A percentile compares a stretch with the other conserved stretches of the same genome.
These are phyloP conservation scores for Caenorhabditis sp. DNA, from an alignment of 2,888 invertebrate genomes.

Conservation along the genomic window DNA sequence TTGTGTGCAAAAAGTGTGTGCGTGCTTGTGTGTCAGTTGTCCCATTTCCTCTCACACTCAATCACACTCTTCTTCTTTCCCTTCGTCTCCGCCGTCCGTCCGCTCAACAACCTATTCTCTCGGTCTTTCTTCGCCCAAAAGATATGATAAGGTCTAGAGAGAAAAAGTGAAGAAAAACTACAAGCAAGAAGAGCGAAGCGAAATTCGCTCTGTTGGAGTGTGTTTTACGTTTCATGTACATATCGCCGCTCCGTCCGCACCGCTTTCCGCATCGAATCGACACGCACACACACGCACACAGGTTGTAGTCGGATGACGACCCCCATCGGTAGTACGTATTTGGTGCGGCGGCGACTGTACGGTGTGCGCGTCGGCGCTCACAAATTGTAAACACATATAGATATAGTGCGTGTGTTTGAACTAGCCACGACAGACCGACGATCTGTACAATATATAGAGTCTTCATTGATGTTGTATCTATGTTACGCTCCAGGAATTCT, in stretches of 20 bases:
- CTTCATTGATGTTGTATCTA: no score
- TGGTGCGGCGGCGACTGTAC: conserved; percentile 23
- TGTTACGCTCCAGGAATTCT: no score
- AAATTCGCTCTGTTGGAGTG: no score
- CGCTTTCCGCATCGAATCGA: conserved; percentile 5
- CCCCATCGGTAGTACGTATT: conserved; percentile 21
- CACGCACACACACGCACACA: conserved; percentile 15
- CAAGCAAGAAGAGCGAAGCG: no score
- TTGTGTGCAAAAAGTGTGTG: not conserved
- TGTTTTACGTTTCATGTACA: conserved; percentile 40
- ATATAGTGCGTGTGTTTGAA: conserved; percentile 38
- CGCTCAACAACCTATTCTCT: conserved; percentile 28
- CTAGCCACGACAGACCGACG: conserved; percentile 9
- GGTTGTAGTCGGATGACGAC: conserved; percentile 4
- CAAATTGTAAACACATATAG: conserved; percentile 47
- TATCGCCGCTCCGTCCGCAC: conserved; percentile 5
- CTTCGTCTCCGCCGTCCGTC: conserved; percentile 17
- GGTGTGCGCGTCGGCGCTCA: conserved; percentile 15
- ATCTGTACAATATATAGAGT: no score
- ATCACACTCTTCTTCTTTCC: conserved; percentile 9
- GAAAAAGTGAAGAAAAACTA: conserved; percentile 9
- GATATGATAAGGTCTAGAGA: conserved; percentile 44
- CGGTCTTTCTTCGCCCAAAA: conserved; percentile 26
- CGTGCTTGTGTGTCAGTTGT: conserved; percentile 37
- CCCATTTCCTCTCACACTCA: not conserved